These are phyloP conservation scores for Blastomussa wellsi DNA, from an alignment of 92 coral and sea anemone species.

Conservation along the genomic window DNA sequence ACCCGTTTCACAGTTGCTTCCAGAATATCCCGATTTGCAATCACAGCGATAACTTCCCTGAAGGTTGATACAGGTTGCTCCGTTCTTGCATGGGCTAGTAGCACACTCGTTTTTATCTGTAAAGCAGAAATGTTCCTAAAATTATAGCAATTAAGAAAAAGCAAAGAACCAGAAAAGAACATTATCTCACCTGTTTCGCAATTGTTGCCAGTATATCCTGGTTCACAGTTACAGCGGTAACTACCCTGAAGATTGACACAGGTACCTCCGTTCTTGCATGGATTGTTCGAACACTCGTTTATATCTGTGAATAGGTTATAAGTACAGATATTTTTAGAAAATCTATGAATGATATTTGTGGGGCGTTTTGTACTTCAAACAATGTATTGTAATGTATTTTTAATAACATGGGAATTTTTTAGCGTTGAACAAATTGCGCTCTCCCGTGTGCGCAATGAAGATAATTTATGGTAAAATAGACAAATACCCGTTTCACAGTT, in stretches of 20 bases:
- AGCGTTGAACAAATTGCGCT: no score
- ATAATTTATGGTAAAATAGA: no score
- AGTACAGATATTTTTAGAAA: not conserved
- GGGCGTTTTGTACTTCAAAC: no score
- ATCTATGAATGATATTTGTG: not conserved
- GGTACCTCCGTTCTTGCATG: conserved; percentile 35
- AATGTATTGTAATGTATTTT: no score
- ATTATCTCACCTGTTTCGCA: not conserved
- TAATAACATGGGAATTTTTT: no score
- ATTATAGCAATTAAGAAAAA: no score
- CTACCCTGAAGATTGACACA: conserved; percentile 63
- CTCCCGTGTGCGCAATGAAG: no score
- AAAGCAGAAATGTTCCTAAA: not conserved
- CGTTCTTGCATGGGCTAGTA: not conserved
- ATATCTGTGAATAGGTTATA: conserved; percentile 48
- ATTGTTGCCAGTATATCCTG: not conserved
- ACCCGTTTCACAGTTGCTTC: conserved; percentile 6
- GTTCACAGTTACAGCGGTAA: conserved; percentile 54
- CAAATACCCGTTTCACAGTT: conserved; percentile 48
- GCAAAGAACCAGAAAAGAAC: no score
- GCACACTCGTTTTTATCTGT: not conserved
- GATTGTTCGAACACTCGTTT: conserved; percentile 61
- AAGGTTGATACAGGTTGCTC: not conserved
- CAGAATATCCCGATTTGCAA: conserved; percentile 50
- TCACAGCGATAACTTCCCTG: not conserved